phyloP scores from a whole-genome alignment of 2,888 invertebrate genomes.

The Bombyx huttoni region DNA sequence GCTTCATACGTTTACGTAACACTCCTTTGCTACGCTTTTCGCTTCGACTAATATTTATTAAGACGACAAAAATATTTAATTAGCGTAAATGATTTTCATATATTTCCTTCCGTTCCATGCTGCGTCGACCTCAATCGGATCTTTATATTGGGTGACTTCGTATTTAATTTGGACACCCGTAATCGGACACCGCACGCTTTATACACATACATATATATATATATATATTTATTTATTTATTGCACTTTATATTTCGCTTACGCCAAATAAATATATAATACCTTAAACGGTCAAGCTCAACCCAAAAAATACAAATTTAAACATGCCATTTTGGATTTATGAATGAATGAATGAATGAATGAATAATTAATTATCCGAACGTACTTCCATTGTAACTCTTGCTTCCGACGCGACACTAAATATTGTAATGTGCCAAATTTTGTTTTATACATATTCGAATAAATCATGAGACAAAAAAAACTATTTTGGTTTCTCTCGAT shows the following conservation, averaged over 20 bases:
- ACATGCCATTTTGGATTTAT: conserved; percentile 62
- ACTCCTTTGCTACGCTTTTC: conserved; percentile 24
- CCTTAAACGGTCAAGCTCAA: conserved; percentile 63
- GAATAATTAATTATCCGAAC: conserved; percentile 16
- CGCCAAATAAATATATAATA: conserved; percentile 55
- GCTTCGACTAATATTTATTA: conserved; percentile 5
- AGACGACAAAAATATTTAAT: no score
- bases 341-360: no score
- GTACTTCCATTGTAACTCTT: conserved; percentile 20
- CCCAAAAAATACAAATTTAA: conserved; percentile 66
- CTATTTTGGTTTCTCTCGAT: conserved; percentile 7
- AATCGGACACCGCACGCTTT: conserved; percentile 40
- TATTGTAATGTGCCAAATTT: conserved; percentile 42
- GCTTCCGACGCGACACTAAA: conserved; percentile 51
- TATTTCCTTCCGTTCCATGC: conserved; percentile 59
- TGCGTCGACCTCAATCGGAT: conserved; percentile 61
- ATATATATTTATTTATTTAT: conserved; percentile 19
- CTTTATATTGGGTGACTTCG: conserved; percentile 59
- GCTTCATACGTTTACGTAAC: background rate
- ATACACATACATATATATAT: conserved; percentile 18
- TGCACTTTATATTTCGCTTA: conserved; percentile 25
- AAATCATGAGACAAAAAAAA: conserved; percentile 27
- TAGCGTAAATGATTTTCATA: conserved; percentile 41
- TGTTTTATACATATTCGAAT: conserved; percentile 36
- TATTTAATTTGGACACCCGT: conserved; percentile 21